A percentile compares a stretch with the other conserved stretches of the same genome.
Evolutionary conservation across 2,797 vertebrate species (phyloP).

Genomic region (Decapterus maruadsi): DNA sequence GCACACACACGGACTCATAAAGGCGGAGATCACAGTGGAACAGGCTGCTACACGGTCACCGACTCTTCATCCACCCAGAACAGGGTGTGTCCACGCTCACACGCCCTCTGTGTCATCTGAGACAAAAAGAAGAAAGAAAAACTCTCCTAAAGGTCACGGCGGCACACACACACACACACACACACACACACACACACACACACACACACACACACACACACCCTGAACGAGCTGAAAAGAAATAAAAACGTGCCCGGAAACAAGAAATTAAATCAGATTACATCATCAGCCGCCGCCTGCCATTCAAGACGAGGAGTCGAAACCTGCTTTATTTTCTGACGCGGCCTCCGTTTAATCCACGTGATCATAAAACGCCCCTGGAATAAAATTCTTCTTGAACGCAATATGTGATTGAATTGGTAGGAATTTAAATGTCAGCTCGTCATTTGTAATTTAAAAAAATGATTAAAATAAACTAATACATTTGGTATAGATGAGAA

Average conservation of each 20-base stretch:
- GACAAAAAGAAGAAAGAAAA: not conserved
- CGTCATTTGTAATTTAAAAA: too few relatives aligned
- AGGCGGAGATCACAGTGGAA: slow-evolving; percentile 6
- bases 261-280: not conserved
- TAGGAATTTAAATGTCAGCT: too few relatives aligned
- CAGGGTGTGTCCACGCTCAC: slow-evolving; percentile 48
- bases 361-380: too few relatives aligned
- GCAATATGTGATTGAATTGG: too few relatives aligned
- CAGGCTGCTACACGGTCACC: not conserved
- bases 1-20: not conserved
- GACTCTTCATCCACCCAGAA: slow-evolving; percentile 37
- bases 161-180: not conserved
- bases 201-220: too few relatives aligned
- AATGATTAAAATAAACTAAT: too few relatives aligned
- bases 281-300: not conserved
- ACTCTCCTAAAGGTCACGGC: not conserved
- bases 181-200: too few relatives aligned
- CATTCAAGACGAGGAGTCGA: not conserved
- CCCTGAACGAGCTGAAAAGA: not conserved
- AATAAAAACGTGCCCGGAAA: not conserved
- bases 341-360: not conserved
- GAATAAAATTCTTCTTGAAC: too few relatives aligned
- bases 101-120: slow-evolving; percentile 14
- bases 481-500: too few relatives aligned
- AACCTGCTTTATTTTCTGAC: not conserved